Base-by-base conservation (phyloP, 2,888 invertebrate species). In the Taenaris catops region DNA sequence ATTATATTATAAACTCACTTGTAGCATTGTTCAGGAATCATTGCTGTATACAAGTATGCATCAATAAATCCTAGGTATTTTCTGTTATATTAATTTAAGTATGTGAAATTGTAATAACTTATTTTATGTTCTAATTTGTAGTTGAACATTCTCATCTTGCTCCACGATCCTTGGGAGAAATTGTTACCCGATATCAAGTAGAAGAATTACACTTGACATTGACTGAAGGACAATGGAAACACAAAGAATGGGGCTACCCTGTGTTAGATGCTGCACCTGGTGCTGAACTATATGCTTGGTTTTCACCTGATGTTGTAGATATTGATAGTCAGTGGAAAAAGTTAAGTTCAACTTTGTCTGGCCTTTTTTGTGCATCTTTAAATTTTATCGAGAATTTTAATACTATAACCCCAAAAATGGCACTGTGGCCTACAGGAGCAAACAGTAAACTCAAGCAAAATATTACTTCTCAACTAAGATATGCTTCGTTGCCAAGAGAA, bases 251-350 rank as follows among this genome's bases (percentile, higher is more conserved):
- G 98, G 98, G 98, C 0, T 97, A 97, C 78, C 97, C 98, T 1
- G 90, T 95, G 12, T 74, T 92, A 5, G 94, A 96, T 69, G 94
- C 97, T 1, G 94, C 97, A 0, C 95, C 97, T 1, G 99, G 99
- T 3, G 97, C 97, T 1, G 97, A 98, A 71, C 88, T 98, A 0
- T 96, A 94, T 89, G 96, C 95, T 0, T 98, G 98, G 97, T 98
- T 99, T 63, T 89, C 91, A 41, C 72, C 89, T 8, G 79, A 90
- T 36, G 90, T 91, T 1, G 50, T 59, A 27, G 87, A 95, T 69
- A 90, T 97, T 4, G 93, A 98, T 63, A 83, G 88, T 27, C 91
- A 94, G 52, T 99, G 99, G 99, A 91, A 91, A 55, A 92, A 94
- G 52, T 80, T 99, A 16, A 94, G 95, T 29, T 95, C 96, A 60